These are phyloP conservation scores for Drosophila fulvimacula DNA, from an alignment of 2,888 invertebrate species.

Conservation along the genomic window DNA sequence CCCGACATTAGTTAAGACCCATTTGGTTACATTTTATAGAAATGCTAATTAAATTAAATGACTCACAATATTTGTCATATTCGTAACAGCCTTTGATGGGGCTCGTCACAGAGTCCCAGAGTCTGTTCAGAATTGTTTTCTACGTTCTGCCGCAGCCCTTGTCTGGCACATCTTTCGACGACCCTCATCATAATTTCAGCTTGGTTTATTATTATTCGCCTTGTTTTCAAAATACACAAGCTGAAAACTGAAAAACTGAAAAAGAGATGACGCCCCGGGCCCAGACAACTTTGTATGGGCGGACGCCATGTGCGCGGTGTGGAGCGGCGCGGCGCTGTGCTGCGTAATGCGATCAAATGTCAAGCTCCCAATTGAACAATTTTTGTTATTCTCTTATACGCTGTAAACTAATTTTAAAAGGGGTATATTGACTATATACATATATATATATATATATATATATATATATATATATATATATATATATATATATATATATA, in stretches of 20 bases:
- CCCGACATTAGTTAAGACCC: not conserved
- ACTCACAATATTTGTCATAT: constrained; percentile 1
- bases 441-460: too few relatives aligned
- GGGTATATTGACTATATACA: constrained; percentile 4
- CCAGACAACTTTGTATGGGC: constrained; percentile 62
- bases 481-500: too few relatives aligned
- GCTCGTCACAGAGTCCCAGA: not conserved
- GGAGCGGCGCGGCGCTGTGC: not conserved
- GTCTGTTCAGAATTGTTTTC: not conserved
- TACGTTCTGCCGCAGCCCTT: constrained; percentile 13
- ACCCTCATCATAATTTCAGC: constrained; percentile 65
- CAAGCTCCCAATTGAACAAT: constrained; percentile 54
- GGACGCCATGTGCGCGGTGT: constrained; percentile 41
- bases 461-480: too few relatives aligned
- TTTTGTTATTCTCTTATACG: constrained; percentile 17
- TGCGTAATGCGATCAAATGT: constrained; percentile 66
- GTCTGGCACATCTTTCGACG: constrained; percentile 28
- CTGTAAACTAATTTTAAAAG: not conserved
- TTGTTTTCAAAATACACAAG: constrained; percentile 46
- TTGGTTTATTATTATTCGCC: constrained; percentile 51
- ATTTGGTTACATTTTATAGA: not conserved
- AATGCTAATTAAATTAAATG: constrained; percentile 5
- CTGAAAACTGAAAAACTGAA: constrained; percentile 8
- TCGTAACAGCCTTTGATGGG: not conserved
- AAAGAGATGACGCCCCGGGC: constrained; percentile 16